Evolutionary conservation across 2,888 invertebrate species (phyloP).

Genomic region (Lasioglossum leucozonium): DNA sequence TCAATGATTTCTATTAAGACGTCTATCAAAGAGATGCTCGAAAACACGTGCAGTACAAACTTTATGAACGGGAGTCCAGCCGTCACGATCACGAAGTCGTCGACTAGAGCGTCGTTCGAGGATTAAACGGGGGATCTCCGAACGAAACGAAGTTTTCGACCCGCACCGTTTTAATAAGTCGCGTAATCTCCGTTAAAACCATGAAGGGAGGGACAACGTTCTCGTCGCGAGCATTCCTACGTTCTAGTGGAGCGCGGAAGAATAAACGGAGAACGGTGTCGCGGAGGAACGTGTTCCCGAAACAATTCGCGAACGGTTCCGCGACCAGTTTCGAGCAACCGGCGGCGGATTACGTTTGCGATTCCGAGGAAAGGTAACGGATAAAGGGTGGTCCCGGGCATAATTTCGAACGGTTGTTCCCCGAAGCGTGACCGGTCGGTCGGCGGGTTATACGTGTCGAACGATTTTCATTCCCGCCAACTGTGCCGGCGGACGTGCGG

Average conservation of each 20-base stretch:
- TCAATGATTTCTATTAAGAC: neutral
- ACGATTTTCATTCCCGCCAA: conserved; percentile 58
- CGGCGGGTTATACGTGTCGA: conserved; percentile 28
- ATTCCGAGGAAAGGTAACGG: conserved; percentile 9
- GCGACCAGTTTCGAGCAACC: conserved; percentile 1
- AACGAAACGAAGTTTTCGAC: neutral
- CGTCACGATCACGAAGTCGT: neutral
- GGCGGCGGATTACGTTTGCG: neutral
- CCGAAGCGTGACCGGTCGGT: conserved; percentile 6
- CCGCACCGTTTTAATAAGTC: conserved; percentile 1
- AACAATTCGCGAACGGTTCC: neutral
- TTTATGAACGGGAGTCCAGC: neutral
- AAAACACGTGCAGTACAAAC: neutral
- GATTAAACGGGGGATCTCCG: neutral
- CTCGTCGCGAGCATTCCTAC: neutral
- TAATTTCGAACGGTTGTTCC: conserved; percentile 25
- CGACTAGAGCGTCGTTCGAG: neutral
- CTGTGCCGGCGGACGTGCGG: conserved; percentile 45
- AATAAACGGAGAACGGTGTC: neutral
- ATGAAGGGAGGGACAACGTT: neutral
- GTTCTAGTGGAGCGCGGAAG: neutral
- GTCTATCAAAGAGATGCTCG: neutral
- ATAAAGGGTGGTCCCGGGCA: neutral
- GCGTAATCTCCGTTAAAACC: neutral
- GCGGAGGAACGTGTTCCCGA: neutral